Evolutionary conservation across 2,888 invertebrate species (phyloP).

Genomic region (Azorinus chamasolen): DNA sequence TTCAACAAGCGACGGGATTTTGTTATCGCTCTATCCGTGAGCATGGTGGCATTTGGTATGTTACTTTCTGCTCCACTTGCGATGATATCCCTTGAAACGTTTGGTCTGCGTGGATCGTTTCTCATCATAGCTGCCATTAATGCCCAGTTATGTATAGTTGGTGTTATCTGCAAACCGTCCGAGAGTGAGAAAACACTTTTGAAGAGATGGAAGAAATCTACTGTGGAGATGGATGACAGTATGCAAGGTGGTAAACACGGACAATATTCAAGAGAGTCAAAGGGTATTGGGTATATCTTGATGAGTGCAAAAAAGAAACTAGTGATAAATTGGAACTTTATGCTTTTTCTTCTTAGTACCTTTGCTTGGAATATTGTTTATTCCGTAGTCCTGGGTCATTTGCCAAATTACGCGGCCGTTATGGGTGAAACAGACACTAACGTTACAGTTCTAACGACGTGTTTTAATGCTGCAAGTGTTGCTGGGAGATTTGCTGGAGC

Average conservation of each 20-base stretch:
- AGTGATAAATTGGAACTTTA: constrained; percentile 23
- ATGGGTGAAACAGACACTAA: constrained; percentile 20
- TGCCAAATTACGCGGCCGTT: constrained; percentile 47
- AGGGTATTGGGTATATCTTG: not conserved
- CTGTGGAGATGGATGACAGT: too few species aligned
- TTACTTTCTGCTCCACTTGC: constrained; percentile 61
- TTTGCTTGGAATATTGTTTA: constrained; percentile 46
- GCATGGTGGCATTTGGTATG: constrained; percentile 61
- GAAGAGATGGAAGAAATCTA: not conserved
- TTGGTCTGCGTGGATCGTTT: constrained; percentile 61
- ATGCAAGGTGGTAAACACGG: not conserved
- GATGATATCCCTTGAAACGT: constrained; percentile 32
- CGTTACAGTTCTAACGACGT: constrained; percentile 49
- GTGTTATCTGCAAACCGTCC: constrained; percentile 57
- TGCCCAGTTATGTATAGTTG: constrained; percentile 59
- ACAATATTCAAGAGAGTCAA: too few species aligned
- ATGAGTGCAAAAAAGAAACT: not conserved
- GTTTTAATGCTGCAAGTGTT: constrained; percentile 43
- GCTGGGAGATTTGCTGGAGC: constrained; percentile 39
- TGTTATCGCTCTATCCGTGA: constrained; percentile 39
- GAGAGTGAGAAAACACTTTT: constrained; percentile 31
- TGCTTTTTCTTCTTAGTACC: constrained; percentile 50
- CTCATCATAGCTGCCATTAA: constrained; percentile 49
- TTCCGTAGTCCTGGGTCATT: constrained; percentile 48
- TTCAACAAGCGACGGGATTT: constrained; percentile 56